Evolutionary conservation across 2,888 invertebrate genomes (phyloP).

Genomic region (Drosophila paranaensis): DNA sequence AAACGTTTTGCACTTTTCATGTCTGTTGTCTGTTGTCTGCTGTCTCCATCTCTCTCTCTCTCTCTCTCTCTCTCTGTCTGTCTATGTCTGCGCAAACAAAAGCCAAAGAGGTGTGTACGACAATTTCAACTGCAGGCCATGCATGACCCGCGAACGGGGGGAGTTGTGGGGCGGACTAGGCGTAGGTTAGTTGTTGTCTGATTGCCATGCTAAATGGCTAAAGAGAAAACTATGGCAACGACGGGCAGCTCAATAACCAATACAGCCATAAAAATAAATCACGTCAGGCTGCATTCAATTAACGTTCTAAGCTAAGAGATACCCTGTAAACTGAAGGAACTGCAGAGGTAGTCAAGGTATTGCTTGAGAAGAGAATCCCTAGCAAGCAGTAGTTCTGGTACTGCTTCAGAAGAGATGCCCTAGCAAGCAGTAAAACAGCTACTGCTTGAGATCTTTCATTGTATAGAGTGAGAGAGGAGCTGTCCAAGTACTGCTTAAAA

Average conservation of each 20-base stretch:
- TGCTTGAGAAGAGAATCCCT: too few relatives aligned
- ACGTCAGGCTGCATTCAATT: neutral
- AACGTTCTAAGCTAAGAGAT: conserved; percentile 3
- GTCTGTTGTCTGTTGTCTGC: neutral
- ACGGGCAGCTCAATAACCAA: conserved; percentile 38
- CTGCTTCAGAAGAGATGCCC: neutral
- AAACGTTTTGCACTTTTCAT: conserved; percentile 62
- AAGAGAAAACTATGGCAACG: conserved; percentile 53
- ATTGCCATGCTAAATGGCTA: conserved; percentile 74
- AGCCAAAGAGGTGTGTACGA: conserved; percentile 67
- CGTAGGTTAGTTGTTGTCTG: conserved; percentile 52
- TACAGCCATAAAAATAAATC: conserved; percentile 28
- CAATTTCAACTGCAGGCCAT: conserved; percentile 70
- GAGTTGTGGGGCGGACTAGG: conserved; percentile 12
- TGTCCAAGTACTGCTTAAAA: too few relatives aligned
- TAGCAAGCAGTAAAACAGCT: neutral
- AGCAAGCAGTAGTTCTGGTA: too few relatives aligned
- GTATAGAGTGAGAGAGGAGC: neutral
- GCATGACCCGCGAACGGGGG: conserved; percentile 61
- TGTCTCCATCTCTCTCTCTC: neutral
- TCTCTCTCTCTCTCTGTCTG: neutral
- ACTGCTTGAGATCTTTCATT: neutral
- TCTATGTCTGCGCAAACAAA: conserved; percentile 50
- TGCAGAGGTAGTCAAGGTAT: neutral
- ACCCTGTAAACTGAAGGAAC: conserved; percentile 19